phyloP scores from a whole-genome alignment of 1,140 invertebrate genomes.

The honey bee (Apis mellifera) region DNA sequence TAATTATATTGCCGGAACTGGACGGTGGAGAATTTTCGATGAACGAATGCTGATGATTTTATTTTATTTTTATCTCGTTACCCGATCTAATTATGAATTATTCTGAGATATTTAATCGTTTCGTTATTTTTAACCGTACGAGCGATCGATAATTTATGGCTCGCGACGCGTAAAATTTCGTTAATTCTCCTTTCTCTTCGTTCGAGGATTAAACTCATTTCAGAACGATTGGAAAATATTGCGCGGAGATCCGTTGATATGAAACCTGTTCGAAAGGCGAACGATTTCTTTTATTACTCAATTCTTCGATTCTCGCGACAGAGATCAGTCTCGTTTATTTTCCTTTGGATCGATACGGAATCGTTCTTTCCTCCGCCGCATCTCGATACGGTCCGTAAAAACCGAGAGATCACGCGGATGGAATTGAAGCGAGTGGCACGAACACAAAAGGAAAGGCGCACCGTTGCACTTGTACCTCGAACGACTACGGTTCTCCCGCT shows the following conservation, averaged over 20 bases:
- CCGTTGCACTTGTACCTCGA: slow-evolving; percentile 55
- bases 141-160: no score
- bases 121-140: no score
- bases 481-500: slow-evolving; percentile 17
- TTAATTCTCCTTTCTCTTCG: no score
- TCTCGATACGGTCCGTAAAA: not conserved
- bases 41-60: not conserved
- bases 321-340: not conserved
- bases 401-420: not conserved
- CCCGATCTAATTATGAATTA: not conserved
- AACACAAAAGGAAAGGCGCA: slow-evolving; percentile 45
- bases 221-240: no score
- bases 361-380: not conserved
- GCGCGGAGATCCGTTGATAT: not conserved
- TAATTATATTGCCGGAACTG: slow-evolving; percentile 37
- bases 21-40: not conserved
- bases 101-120: not conserved
- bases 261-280: not conserved
- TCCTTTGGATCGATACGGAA: no score
- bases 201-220: no score
- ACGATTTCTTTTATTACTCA: not conserved
- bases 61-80: not conserved
- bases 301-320: not conserved
- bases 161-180: no score
- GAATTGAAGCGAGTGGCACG: slow-evolving; percentile 20